Evolutionary conservation across 1,140 invertebrate species (phyloP).

Genomic region (Psilanteris sp.): DNA sequence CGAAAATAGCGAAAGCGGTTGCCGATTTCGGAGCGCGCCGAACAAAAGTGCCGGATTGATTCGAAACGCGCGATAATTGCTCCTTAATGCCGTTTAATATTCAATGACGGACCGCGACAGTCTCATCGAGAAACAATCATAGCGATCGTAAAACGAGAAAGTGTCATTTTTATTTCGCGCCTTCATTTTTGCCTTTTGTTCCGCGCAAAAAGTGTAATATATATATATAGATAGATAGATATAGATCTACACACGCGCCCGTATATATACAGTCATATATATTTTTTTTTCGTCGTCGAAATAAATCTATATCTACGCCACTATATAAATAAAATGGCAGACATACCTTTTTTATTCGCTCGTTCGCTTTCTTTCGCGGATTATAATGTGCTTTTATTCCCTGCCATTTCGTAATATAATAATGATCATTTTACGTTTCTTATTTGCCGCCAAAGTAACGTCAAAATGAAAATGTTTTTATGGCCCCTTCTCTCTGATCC

Average conservation of each 20-base stretch:
- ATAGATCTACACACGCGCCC: too few relatives aligned
- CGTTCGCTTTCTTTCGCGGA: too few relatives aligned
- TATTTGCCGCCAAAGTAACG: conserved; percentile 8
- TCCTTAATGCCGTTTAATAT: conserved; percentile 18
- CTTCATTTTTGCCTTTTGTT: not conserved
- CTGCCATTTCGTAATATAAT: not conserved
- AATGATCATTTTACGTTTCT: conserved; percentile 2
- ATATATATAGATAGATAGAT: too few relatives aligned
- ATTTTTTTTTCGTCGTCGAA: not conserved
- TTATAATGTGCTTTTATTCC: not conserved
- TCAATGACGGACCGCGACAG: conserved; percentile 15
- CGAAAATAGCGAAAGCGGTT: too few relatives aligned
- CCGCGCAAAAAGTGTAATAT: not conserved
- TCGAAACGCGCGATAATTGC: conserved; percentile 8
- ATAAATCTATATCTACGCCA: not conserved
- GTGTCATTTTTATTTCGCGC: conserved; percentile 3
- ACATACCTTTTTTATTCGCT: not conserved
- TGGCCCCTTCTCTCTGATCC: conserved; percentile 1
- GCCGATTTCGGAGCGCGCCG: too few relatives aligned
- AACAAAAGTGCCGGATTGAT: too few relatives aligned
- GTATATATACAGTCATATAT: too few relatives aligned
- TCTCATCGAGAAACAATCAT: not conserved
- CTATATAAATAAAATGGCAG: not conserved
- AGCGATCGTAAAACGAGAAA: conserved; percentile 3
- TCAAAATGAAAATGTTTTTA: conserved; percentile 11